Conservation (phyloP, 2,888 invertebrate species). For the Himalopsyche tibetana region DNA sequence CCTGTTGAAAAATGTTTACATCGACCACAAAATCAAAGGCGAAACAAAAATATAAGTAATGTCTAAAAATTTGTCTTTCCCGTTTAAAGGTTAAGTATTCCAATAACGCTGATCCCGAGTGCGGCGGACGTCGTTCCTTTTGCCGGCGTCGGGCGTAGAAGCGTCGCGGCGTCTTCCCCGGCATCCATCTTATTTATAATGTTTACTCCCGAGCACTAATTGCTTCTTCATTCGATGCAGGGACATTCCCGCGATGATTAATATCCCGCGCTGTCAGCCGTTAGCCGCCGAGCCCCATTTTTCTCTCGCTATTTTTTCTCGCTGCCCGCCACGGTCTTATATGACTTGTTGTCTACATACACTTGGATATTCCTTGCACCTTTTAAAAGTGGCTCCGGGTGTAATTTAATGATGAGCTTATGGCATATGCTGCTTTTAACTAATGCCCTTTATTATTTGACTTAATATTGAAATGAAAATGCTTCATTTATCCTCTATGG, state of each 20-base stretch:
- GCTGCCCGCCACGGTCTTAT: not conserved
- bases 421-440: not conserved
- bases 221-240: slow-evolving; percentile 63
- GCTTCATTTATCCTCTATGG: no score
- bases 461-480: no score
- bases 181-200: slow-evolving; percentile 60
- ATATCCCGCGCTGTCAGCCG: slow-evolving; percentile 46
- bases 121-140: not conserved
- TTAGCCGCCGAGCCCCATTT: not conserved
- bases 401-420: slow-evolving; percentile 6
- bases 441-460: not conserved
- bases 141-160: slow-evolving; percentile 47
- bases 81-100: slow-evolving; percentile 33
- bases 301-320: slow-evolving; percentile 38
- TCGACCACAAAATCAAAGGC: not conserved
- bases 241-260: slow-evolving; percentile 63
- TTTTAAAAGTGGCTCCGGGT: not conserved
- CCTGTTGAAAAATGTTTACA: slow-evolving; percentile 10
- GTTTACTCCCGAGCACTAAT: slow-evolving; percentile 64
- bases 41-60: slow-evolving; percentile 45
- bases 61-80: slow-evolving; percentile 48
- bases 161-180: slow-evolving; percentile 47
- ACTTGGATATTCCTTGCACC: not conserved
- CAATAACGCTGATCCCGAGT: not conserved
- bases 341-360: not conserved